Conservation (phyloP, 2,888 invertebrate species). For the Cheilosia soror region DNA sequence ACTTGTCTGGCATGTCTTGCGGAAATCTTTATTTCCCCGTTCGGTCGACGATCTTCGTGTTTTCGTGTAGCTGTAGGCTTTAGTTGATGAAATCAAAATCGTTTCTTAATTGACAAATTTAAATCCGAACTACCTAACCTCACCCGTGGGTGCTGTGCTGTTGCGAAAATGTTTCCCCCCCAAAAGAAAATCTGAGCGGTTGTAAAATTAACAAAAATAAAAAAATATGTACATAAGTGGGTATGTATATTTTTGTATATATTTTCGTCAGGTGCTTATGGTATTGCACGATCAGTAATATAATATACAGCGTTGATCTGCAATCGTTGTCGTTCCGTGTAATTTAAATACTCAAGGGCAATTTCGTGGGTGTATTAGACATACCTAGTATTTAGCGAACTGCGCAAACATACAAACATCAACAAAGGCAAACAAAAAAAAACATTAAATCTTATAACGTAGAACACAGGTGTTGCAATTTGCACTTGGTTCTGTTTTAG, state of each 20-base stretch:
- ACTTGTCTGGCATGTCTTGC: constrained; percentile 32
- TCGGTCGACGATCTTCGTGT: constrained; percentile 12
- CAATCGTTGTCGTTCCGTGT: constrained; percentile 57
- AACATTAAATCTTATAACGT: constrained; percentile 22
- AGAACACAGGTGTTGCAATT: constrained; percentile 56
- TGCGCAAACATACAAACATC: constrained; percentile 22
- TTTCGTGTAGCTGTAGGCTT: not conserved
- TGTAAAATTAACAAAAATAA: constrained; percentile 43
- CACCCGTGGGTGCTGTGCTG: constrained; percentile 24
- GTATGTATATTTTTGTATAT: not conserved
- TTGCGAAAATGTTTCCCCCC: constrained; percentile 35
- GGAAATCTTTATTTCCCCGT: constrained; percentile 33
- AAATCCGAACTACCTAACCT: constrained; percentile 44
- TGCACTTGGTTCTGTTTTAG: constrained; percentile 62
- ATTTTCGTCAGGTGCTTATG: constrained; percentile 59
- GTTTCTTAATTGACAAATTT: constrained; percentile 54
- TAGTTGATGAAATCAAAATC: constrained; percentile 41
- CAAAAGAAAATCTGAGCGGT: constrained; percentile 1
- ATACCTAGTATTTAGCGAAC: constrained; percentile 19
- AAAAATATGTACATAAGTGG: not conserved
- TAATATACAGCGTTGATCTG: constrained; percentile 53
- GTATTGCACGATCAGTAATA: constrained; percentile 64
- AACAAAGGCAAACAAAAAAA: constrained; percentile 24
- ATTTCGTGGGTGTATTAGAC: constrained; percentile 51
- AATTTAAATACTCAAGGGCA: constrained; percentile 64